Base-by-base conservation (phyloP, 2,888 invertebrate genomes). In the Amiota minor region DNA sequence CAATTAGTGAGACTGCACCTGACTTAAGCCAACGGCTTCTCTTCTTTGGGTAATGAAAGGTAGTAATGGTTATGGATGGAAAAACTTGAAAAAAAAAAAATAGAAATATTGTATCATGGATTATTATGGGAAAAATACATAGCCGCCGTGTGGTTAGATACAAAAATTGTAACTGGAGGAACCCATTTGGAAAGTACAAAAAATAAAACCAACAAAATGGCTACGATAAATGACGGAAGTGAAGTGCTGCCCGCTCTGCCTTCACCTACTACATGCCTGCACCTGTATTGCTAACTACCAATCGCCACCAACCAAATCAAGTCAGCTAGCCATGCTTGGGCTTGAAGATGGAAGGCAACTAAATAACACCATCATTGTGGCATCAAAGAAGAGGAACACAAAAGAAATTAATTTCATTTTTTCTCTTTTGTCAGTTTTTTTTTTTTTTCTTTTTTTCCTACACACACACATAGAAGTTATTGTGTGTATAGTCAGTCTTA, bases 391-490 rank as follows among this genome's bases (percentile, higher is more conserved):
- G 81, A 82, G 81, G 80, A 86, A 84, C 82, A 88, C 89, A 88
- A 89, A 88, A 88, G 89, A 89, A 88, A 89, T 88, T 89, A 89
- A 89, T 88, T 88, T 88, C 88, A 88, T 88, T 87, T 82, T 79
- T 85, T 85, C 81, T 35, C 78, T 75, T 75, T 62, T 70, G 61
- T 50, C 47, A 49, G n/a, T n/a, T n/a, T n/a, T n/a, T n/a, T n/a
- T n/a, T n/a, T n/a, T n/a, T n/a, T n/a, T n/a, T 62, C 23, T 71
- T 62, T 59, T 62, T 23, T 47, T n/a, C 77, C 81, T 78, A 74
- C 76, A 73, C 35, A 35, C 35, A 35, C 35, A 35, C 35, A 35
- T 35, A 35, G 35, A 35, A n/a, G n/a, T n/a, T 35, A 35, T 35
- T 35, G 35, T 35, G 9, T 50, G 11, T 50, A 53, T n/a, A 53